Evolutionary conservation across 2,113 vertebrate genomes (phyloP), one percentile per base, ranked within the genome.

Genomic region (Orthonyx spaldingii): DNA sequence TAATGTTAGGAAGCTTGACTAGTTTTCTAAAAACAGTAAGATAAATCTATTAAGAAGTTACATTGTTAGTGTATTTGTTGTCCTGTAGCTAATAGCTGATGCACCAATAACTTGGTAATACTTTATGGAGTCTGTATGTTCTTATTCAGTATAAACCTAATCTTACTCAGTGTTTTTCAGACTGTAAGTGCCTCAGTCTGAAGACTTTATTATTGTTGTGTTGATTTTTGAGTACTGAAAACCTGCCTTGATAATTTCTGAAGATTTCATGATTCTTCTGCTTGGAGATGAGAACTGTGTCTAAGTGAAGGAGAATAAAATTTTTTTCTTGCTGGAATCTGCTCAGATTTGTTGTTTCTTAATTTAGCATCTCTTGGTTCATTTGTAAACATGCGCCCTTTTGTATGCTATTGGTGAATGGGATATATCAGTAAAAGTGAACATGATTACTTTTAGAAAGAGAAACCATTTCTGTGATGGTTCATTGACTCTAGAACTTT

Each of bases 61-160:
- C 3, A 9, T 7, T 42, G 5, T 60, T 87, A 28, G 11, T 76
- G 33, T 32, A 41, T 72, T 64, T 80, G 10, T 32, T 72, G 20
- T 89, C 22, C 17, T 27, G 4, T 57, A 35, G 6, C 4, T 52
- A 42, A 42, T 39, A 84, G 33, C 26, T 4, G 3, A 16, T 72
- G 37, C 11, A 42, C 23, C 28, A 69, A 7, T 60, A 80, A 72
- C 26, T 84, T 52, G 18, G 23, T 64, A 14, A 46, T 61, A 56
- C 9, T 42, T 52, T 9, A 9, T 35, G 39, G 39, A 75, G 68
- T 68, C 22, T 71, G 30, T 37, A 14, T 27, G 4, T 86, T 91
- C 21, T 52, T 78, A 33, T 2, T 37, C 0, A 0, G 11, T 52
- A 6, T 68, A 80, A 89, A 27, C 6, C 5, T 27, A 41, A 27